A percentile compares a stretch with the other conserved stretches of the same genome.
Evolutionary conservation across 2,888 invertebrate species (phyloP).

Genomic region (Hypercompe scribonia): DNA sequence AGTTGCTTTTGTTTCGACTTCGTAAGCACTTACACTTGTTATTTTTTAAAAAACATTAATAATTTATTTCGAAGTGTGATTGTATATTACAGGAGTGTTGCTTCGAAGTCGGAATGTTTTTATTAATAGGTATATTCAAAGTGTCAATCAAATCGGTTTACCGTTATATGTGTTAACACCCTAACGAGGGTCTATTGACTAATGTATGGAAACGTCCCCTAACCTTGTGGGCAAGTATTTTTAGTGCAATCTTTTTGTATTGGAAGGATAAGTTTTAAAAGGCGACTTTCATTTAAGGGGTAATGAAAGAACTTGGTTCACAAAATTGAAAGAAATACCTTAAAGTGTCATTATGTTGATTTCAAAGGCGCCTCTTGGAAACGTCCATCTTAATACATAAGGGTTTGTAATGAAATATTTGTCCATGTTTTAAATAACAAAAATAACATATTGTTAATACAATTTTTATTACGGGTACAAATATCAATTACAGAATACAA

Average conservation of each 20-base stretch:
- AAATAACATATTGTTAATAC: slow-evolving; percentile 66
- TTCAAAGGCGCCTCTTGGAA: slow-evolving; percentile 5
- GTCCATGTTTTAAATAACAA: slow-evolving; percentile 68
- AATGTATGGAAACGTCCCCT: slow-evolving; percentile 60
- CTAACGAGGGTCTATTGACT: slow-evolving; percentile 68
- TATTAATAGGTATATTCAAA: slow-evolving; percentile 71
- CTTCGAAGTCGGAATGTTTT: slow-evolving; percentile 43
- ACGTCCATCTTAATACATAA: slow-evolving; percentile 29
- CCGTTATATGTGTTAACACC: slow-evolving; percentile 71
- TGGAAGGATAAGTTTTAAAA: slow-evolving; percentile 13
- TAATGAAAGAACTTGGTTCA: neutral
- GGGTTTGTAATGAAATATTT: slow-evolving; percentile 50
- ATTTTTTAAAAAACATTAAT: neutral
- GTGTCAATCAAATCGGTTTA: slow-evolving; percentile 82
- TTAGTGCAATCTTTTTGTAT: slow-evolving; percentile 22
- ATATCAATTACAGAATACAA: slow-evolving; percentile 66
- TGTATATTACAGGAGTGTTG: slow-evolving; percentile 14
- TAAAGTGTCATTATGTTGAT: neutral
- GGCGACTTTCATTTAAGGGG: neutral
- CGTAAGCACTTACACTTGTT: slow-evolving; percentile 23
- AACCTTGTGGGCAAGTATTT: slow-evolving; percentile 62
- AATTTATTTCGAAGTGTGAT: neutral
- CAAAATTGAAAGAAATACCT: neutral
- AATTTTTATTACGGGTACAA: slow-evolving; percentile 71
- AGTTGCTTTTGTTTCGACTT: slow-evolving; percentile 48